phyloP scores from a whole-genome alignment of 2,888 invertebrate genomes.

The Chesias legatella region DNA sequence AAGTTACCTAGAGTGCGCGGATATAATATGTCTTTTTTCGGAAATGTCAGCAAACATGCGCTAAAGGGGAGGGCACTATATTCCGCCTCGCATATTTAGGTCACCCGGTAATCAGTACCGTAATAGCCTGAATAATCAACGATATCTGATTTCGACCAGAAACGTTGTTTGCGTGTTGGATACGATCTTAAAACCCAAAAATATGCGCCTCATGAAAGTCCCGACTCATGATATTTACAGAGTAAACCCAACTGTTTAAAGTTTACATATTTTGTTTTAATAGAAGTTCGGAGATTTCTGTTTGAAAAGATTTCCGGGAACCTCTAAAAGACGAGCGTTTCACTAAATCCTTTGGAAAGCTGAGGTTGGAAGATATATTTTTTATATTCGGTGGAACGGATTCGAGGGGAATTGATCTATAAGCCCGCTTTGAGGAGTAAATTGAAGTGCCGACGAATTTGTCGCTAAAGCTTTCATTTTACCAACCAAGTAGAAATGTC shows the following conservation, averaged over 20 bases:
- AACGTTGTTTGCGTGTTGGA: constrained; percentile 37
- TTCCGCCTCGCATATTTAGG: constrained; percentile 48
- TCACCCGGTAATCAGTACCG: constrained; percentile 58
- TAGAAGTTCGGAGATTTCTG: constrained; percentile 23
- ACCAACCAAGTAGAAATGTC: too few species aligned
- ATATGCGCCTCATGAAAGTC: constrained; percentile 15
- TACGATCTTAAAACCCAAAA: constrained; percentile 25
- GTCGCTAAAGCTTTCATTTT: background rate
- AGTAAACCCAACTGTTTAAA: constrained; percentile 17
- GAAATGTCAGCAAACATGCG: constrained; percentile 29
- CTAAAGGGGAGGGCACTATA: constrained; percentile 36
- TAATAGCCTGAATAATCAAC: constrained; percentile 57
- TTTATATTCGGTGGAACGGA: constrained; percentile 32
- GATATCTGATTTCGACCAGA: constrained; percentile 42
- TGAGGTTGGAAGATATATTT: constrained; percentile 31
- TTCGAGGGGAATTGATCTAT: constrained; percentile 23
- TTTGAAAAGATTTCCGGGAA: constrained; percentile 25
- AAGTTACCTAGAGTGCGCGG: too few species aligned
- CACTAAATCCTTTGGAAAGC: constrained; percentile 30
- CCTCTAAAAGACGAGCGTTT: constrained; percentile 25
- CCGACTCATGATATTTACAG: constrained; percentile 11
- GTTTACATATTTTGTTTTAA: constrained; percentile 20
- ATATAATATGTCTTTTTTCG: constrained; percentile 10
- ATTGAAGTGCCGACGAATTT: constrained; percentile 6
- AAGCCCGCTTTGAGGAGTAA: constrained; percentile 9